Base-by-base conservation (phyloP, 2,113 vertebrate species). In the Siniperca knerii region DNA sequence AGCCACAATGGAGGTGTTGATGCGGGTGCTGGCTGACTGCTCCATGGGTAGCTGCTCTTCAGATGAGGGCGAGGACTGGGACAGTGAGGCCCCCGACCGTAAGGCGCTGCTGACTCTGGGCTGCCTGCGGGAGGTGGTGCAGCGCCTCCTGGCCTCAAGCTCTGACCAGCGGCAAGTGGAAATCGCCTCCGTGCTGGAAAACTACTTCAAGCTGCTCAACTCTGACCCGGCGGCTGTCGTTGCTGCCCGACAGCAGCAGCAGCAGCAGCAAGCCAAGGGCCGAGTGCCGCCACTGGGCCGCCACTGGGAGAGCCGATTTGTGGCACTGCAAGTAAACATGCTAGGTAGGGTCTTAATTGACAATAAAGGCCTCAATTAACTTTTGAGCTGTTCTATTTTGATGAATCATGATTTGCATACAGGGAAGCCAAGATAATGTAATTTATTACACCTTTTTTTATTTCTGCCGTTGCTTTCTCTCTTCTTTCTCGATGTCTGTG, bases 131-230 rank as follows among this genome's bases (percentile, higher is more conserved):
- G 97, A 99, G 94, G 98, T 99, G 87, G 97, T 99, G 21, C 98
- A 98, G 85, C 96, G 97, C 58, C 97, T 99, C 70, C 96, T 99
- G 68, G 97, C 95, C 61, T 97, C 98, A 92, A 99, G 98, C 93
- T 99, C 98, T 1, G 98, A 99, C 90, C 98, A 99, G 90, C 97
- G 98, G 77, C 98, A 99, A 70, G 98, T 99, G 61, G 98, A 99
- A 91, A 99, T 98, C 0, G 96, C 96, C 86, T 97, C 97, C 2
- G 95, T 99, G 90, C 66, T 99, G 85, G 98, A 99, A 92, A 98
- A 97, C 92, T 99, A 99, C 93, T 99, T 99, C 93, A 99, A 99
- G 90, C 91, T 99, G 88, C 96, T 99, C 29, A 99, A 99, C 95
- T 99, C 97, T 0, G 98, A 99, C 92, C 97, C 97, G 0, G 93